Conservation (phyloP, 2,888 invertebrate species). For the Ptychoptera albimana region DNA sequence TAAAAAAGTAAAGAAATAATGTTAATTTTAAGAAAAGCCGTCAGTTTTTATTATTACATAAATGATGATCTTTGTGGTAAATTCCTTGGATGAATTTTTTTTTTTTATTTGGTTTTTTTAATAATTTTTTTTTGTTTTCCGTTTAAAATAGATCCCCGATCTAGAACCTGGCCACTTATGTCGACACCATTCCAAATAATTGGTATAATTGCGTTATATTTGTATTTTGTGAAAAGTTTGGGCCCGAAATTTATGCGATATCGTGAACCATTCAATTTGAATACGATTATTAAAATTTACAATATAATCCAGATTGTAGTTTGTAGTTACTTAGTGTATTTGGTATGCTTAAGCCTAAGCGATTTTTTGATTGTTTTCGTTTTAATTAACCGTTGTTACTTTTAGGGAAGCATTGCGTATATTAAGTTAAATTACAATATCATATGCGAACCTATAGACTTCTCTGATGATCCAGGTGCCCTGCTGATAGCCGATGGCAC, state of each 20-base stretch:
- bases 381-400: background rate
- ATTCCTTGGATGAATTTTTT: too few relatives aligned
- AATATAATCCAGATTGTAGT: constrained; percentile 48
- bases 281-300: constrained; percentile 47
- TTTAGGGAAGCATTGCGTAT: constrained; percentile 8
- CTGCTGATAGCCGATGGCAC: constrained; percentile 31
- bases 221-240: constrained; percentile 49
- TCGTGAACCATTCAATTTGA: constrained; percentile 44
- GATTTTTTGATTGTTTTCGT: too few relatives aligned
- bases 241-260: constrained; percentile 60
- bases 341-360: constrained; percentile 35
- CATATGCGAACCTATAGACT: constrained; percentile 20
- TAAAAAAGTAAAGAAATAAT: too few relatives aligned
- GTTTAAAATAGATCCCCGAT: constrained; percentile 39
- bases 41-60: background rate
- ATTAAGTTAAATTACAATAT: constrained; percentile 16
- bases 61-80: background rate
- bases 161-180: constrained; percentile 48
- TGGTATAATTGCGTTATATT: constrained; percentile 39
- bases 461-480: constrained; percentile 21
- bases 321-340: constrained; percentile 36
- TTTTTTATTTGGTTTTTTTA: too few relatives aligned
- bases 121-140: background rate
- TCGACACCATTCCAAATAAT: constrained; percentile 46
- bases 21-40: too few relatives aligned